These are phyloP conservation scores for Eremobia ochroleuca DNA, from an alignment of 2,888 invertebrate genomes.

Conservation along the genomic window DNA sequence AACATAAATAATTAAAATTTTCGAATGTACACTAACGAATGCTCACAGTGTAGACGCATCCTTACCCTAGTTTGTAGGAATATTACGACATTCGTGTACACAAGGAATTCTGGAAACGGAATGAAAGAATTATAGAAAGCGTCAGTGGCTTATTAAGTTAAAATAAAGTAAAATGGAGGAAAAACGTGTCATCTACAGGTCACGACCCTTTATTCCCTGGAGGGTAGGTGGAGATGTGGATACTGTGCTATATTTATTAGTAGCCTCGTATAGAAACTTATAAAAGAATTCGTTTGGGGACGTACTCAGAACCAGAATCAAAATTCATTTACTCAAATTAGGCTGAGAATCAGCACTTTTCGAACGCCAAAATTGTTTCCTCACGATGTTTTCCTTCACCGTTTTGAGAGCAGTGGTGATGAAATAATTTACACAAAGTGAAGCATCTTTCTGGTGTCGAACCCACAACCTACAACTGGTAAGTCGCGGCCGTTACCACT, in stretches of 20 bases:
- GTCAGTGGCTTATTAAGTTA: conserved; percentile 34
- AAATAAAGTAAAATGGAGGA: conserved; percentile 1
- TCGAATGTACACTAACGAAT: neutral
- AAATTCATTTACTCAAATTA: no score
- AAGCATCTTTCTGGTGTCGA: neutral
- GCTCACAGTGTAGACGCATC: neutral
- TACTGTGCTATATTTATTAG: neutral
- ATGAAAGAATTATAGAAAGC: conserved; percentile 30
- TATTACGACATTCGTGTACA: neutral
- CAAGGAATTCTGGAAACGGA: conserved; percentile 32
- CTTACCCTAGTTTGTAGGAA: conserved; percentile 7
- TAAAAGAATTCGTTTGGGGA: neutral
- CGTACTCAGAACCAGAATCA: neutral
- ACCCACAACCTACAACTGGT: neutral
- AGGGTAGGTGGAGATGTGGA: neutral
- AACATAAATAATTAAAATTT: neutral
- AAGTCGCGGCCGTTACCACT: neutral
- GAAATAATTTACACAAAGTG: no score
- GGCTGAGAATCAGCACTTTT: no score
- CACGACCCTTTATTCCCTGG: conserved; percentile 8
- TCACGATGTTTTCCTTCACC: neutral
- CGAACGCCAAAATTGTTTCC: neutral
- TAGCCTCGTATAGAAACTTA: neutral
- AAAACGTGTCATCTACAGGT: conserved; percentile 23
- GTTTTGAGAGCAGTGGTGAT: neutral